Percentiles rank a stretch among this genome's conserved stretches.
These are phyloP conservation scores for Hydriomena furcata DNA, from an alignment of 2,888 invertebrate genomes.

Conservation along the genomic window DNA sequence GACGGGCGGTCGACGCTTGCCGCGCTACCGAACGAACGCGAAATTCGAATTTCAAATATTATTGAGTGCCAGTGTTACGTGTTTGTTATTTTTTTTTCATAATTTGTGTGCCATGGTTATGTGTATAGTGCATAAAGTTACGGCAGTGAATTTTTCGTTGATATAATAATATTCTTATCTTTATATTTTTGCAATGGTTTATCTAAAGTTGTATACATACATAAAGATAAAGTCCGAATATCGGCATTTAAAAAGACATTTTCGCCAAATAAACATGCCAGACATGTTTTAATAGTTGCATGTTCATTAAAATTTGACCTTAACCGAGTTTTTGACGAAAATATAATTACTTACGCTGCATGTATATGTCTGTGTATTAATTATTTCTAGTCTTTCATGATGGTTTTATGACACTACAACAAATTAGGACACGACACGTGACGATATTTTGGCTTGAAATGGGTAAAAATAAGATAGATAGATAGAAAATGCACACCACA, in stretches of 20 bases:
- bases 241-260: slow-evolving; percentile 2
- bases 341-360: background rate
- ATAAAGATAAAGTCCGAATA: slow-evolving; percentile 30
- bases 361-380: no score
- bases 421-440: background rate
- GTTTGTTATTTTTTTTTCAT: slow-evolving; percentile 37
- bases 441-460: background rate
- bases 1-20: slow-evolving; percentile 65
- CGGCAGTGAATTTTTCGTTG: slow-evolving; percentile 17
- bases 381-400: slow-evolving; percentile 3
- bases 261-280: background rate
- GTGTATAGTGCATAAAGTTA: slow-evolving; percentile 24
- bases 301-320: slow-evolving; percentile 10
- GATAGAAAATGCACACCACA: no score
- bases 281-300: background rate
- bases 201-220: slow-evolving; percentile 41
- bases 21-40: slow-evolving; percentile 43
- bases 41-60: slow-evolving; percentile 44
- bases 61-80: slow-evolving; percentile 52
- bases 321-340: slow-evolving; percentile 10
- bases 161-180: slow-evolving; percentile 33
- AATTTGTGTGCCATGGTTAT: slow-evolving; percentile 45
- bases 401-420: background rate
- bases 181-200: slow-evolving; percentile 35
- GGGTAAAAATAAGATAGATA: background rate